Evolutionary conservation across 1,140 invertebrate genomes (phyloP).

Genomic region (Bombus terrestris): DNA sequence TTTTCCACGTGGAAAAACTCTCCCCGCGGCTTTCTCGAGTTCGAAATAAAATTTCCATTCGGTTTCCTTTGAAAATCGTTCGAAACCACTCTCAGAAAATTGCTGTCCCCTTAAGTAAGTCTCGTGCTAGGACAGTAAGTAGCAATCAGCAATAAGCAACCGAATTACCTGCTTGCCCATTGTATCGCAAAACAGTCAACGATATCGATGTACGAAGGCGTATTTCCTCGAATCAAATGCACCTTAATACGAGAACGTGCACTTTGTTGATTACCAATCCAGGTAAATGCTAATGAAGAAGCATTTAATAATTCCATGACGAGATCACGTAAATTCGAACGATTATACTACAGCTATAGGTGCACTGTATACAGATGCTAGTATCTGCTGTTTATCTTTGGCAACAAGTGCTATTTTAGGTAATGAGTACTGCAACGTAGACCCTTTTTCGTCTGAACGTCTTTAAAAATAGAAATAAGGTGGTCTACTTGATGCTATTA

Average conservation of each 20-base stretch:
- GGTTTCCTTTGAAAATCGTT: constrained; percentile 30
- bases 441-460: not conserved
- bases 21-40: not conserved
- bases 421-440: not conserved
- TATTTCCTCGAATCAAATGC: not conserved
- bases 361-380: not conserved
- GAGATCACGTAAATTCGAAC: not conserved
- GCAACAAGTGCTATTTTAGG: not conserved
- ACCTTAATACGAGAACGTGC: not conserved
- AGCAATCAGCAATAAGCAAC: constrained; percentile 10
- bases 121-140: not conserved
- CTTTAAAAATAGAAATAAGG: not conserved
- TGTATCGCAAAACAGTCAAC: not conserved
- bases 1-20: not conserved
- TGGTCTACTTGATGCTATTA: not conserved
- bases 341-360: not conserved
- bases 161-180: not conserved
- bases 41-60: constrained; percentile 22
- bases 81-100: constrained; percentile 1
- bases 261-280: constrained; percentile 23
- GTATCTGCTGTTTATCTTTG: not conserved
- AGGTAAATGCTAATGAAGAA: not conserved
- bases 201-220: not conserved
- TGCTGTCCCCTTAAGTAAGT: constrained; percentile 16
- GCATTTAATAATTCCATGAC: not conserved